Evolutionary conservation across 2,888 invertebrate genomes (phyloP).

Genomic region (Athalia circularis): DNA sequence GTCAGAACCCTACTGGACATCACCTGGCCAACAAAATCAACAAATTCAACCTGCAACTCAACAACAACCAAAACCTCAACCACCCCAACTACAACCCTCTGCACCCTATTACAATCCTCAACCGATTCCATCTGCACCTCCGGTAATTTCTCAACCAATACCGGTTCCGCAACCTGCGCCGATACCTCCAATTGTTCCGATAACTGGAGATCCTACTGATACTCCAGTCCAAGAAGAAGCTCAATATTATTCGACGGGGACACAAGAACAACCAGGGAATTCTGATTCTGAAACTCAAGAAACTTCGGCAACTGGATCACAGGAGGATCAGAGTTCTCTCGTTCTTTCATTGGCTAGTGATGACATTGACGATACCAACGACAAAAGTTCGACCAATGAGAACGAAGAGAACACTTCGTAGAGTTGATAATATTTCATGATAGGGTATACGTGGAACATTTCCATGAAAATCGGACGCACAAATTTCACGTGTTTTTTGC

Average conservation of each 20-base stretch:
- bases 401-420: neutral
- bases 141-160: neutral
- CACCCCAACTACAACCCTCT: neutral
- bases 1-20: neutral
- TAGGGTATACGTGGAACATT: too few relatives aligned
- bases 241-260: neutral
- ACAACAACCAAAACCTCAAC: neutral
- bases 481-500: too few relatives aligned
- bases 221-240: neutral
- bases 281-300: neutral
- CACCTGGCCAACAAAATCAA: neutral
- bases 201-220: too few relatives aligned
- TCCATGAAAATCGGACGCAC: too few relatives aligned
- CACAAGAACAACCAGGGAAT: neutral
- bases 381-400: neutral
- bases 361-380: neutral
- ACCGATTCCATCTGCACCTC: slow-evolving; percentile 1
- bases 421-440: neutral
- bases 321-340: neutral
- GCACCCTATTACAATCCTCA: neutral
- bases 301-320: neutral
- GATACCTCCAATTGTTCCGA: neutral
- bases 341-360: slow-evolving; percentile 7
- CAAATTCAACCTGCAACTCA: neutral
- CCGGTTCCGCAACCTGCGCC: neutral